These are phyloP conservation scores for Prietella phreatophila DNA, from an alignment of 2,113 vertebrate genomes.

Conservation along the genomic window DNA sequence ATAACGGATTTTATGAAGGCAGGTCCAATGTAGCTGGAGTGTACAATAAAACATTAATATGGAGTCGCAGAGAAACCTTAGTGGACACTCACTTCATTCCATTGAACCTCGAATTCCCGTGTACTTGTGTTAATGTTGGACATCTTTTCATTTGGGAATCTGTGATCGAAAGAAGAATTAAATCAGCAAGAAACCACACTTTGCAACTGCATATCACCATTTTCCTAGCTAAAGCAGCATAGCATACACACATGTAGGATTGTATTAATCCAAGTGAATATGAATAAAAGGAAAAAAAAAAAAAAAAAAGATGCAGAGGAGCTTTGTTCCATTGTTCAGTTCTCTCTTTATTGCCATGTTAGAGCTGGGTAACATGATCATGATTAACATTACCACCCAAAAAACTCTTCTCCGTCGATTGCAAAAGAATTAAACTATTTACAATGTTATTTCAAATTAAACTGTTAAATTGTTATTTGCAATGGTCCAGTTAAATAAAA, in stretches of 20 bases:
- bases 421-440: background rate
- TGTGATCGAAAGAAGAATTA: constrained; percentile 56
- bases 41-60: background rate
- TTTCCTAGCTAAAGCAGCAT: background rate
- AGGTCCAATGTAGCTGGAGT: background rate
- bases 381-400: background rate
- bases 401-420: background rate
- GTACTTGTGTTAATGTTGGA: constrained; percentile 80
- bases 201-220: background rate
- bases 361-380: background rate
- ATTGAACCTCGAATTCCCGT: constrained; percentile 89
- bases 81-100: constrained; percentile 83
- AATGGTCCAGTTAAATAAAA: background rate
- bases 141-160: constrained; percentile 85
- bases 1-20: background rate
- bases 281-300: background rate
- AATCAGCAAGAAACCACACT: background rate
- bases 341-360: background rate
- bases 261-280: background rate
- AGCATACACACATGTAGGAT: background rate
- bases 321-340: background rate
- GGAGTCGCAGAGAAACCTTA: background rate
- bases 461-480: background rate
- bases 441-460: background rate
- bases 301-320: background rate